Evolutionary conservation across 2,113 vertebrate species (phyloP).

Genomic region (Rhadina sibilatrix): DNA sequence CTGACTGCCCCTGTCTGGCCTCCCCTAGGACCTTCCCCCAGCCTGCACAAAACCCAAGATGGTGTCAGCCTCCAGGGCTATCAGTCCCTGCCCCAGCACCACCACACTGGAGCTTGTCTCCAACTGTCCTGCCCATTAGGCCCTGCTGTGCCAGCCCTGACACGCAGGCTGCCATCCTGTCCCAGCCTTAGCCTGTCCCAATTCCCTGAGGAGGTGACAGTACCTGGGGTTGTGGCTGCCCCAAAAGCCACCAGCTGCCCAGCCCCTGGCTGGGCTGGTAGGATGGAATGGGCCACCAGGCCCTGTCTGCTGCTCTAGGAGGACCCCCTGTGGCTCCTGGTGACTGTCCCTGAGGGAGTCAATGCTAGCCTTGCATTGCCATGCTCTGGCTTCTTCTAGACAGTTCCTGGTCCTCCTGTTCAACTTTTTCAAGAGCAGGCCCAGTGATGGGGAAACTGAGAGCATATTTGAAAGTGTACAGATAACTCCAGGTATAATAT

Average conservation of each 20-base stretch:
- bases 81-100: background rate
- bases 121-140: background rate
- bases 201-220: background rate
- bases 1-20: background rate
- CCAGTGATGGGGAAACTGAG: background rate
- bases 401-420: background rate
- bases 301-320: background rate
- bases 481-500: background rate
- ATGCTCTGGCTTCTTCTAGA: background rate
- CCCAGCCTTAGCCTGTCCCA: background rate
- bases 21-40: background rate
- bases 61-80: background rate
- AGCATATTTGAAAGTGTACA: background rate
- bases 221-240: background rate
- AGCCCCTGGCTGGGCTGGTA: fast-evolving
- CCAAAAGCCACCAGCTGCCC: background rate
- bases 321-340: background rate
- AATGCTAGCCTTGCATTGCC: background rate
- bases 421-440: background rate
- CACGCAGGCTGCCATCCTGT: background rate
- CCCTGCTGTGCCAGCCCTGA: fast-evolving
- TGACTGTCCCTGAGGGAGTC: background rate
- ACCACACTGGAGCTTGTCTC: background rate
- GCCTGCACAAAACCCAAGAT: background rate
- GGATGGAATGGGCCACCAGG: background rate